Percentiles rank a stretch among this genome's conserved stretches.
These are phyloP conservation scores for Poeciliopsis turneri DNA, from an alignment of 2,797 vertebrate species.

Conservation along the genomic window DNA sequence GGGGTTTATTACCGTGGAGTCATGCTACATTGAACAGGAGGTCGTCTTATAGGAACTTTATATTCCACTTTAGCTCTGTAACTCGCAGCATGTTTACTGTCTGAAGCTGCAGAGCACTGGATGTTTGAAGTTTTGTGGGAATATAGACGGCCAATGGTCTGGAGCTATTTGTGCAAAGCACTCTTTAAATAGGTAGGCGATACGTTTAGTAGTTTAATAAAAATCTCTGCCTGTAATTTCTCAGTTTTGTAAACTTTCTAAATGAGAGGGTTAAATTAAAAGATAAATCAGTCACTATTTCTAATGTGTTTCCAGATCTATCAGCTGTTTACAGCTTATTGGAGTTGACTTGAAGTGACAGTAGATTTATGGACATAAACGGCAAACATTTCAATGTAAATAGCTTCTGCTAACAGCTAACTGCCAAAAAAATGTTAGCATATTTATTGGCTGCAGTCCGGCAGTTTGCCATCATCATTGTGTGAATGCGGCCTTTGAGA, in stretches of 20 bases:
- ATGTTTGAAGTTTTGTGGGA: background rate
- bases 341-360: background rate
- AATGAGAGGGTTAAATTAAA: background rate
- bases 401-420: background rate
- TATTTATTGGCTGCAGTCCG: background rate
- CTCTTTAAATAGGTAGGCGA: background rate
- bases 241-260: background rate
- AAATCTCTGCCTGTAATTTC: background rate
- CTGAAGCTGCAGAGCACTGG: background rate
- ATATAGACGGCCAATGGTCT: background rate
- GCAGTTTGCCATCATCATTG: too few species aligned
- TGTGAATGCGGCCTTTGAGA: too few species aligned
- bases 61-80: background rate
- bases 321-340: background rate
- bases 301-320: background rate
- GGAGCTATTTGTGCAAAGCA: background rate
- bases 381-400: background rate
- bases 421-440: background rate
- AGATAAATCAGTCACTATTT: background rate
- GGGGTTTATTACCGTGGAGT: background rate
- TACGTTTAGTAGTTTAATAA: background rate
- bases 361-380: background rate
- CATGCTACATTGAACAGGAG: background rate
- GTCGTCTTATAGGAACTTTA: background rate
- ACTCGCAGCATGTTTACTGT: background rate